These are phyloP conservation scores for Mustela nigripes DNA, from an alignment of 2,113 vertebrate genomes.

Conservation along the genomic window DNA sequence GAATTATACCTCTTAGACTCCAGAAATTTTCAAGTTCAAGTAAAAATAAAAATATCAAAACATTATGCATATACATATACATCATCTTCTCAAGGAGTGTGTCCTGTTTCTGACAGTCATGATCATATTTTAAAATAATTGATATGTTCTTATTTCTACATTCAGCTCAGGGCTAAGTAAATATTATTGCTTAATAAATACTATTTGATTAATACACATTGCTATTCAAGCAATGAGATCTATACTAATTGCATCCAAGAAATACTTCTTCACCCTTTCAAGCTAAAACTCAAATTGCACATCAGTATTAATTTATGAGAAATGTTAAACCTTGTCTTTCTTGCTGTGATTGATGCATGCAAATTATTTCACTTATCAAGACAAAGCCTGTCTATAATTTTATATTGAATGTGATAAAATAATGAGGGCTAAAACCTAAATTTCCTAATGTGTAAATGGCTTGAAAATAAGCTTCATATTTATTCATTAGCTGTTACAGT, in stretches of 20 bases:
- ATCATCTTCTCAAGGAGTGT: neutral
- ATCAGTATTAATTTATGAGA: constrained; percentile 40
- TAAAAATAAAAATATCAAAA: neutral
- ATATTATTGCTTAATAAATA: constrained; percentile 61
- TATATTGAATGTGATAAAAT: constrained; percentile 68
- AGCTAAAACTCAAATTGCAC: constrained; percentile 43
- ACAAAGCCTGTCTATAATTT: constrained; percentile 59
- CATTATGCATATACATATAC: neutral
- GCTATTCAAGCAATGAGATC: constrained; percentile 26
- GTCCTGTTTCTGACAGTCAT: neutral
- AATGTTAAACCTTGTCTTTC: constrained; percentile 46
- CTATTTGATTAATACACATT: neutral
- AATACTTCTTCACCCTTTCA: constrained; percentile 30
- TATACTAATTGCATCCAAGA: constrained; percentile 33
- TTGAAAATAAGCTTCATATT: constrained; percentile 73
- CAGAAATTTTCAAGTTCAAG: neutral
- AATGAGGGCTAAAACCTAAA: constrained; percentile 71
- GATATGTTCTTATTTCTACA: neutral
- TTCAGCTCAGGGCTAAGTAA: neutral
- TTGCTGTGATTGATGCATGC: neutral
- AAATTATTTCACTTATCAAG: constrained; percentile 64
- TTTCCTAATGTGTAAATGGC: constrained; percentile 50
- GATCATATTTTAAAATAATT: constrained; percentile 40
- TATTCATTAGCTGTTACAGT: constrained; percentile 71
- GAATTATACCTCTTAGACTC: neutral